Base-by-base conservation (phyloP, 2,113 vertebrate genomes). In the Morone saxatilis region DNA sequence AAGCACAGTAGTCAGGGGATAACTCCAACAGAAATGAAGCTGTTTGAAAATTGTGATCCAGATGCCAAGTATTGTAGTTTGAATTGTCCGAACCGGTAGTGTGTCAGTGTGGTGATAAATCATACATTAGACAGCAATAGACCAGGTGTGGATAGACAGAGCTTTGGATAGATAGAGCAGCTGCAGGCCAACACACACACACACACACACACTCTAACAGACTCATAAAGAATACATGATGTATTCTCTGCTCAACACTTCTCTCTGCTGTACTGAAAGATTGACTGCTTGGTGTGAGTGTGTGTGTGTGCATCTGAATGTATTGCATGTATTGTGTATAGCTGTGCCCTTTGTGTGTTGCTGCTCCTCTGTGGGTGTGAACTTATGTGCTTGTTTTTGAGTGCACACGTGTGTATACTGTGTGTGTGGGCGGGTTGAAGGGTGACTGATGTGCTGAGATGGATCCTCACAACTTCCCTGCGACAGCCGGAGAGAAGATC, bases 211-310 rank as follows among this genome's bases (percentile, higher is more conserved):
- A 10, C 41, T 3, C 31, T 31, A 31, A 31, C 41, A 4, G 43
- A 53, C 75, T 89, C 77, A 85, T 91, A 74, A 92, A 90, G 81
- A 80, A 91, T 85, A 57, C 73, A 89, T 89, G 73, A 48, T 40
- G 40, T 41, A 48, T 72, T 71, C 63, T 82, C 54, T n/a, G 20
- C 74, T 73, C 40, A 3, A 56, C 57, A 17, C 66, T 12, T 45
- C 50, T 73, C 70, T 76, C 79, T 67, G 63, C 51, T 17, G 51
- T 36, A 19, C 82, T 81, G 59, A 74, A 51, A 63, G 62, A 88
- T 75, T 4, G 78, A 83, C 76, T 72, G 45, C 48, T 65, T 3
- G 36, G 6, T 68, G 48, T 31, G 40, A 71, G 57, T 69, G 19
- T 54, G 22, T 68, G 17, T 61, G 50, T 13, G 14, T 25, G 8